Evolutionary conservation across 2,113 vertebrate species (phyloP).

Genomic region (Prunella himalayana): DNA sequence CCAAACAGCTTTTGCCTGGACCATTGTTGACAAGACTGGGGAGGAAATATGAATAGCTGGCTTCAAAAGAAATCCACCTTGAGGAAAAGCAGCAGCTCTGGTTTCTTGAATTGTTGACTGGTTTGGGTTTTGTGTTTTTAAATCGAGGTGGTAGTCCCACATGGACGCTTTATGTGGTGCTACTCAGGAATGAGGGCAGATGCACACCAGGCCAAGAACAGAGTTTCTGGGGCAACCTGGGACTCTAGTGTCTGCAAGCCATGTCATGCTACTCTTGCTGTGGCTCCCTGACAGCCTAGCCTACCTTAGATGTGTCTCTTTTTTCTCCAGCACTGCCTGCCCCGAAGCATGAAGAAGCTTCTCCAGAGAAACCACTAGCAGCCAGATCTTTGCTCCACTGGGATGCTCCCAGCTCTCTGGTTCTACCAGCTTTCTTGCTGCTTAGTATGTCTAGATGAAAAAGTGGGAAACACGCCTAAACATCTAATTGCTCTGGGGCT

Average conservation of each 20-base stretch:
- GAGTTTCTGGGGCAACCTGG: not conserved
- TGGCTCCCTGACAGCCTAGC: not conserved
- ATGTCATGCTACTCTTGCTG: not conserved
- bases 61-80: not conserved
- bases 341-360: not conserved
- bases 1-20: not conserved
- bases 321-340: not conserved
- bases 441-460: not conserved
- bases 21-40: not conserved
- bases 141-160: not conserved
- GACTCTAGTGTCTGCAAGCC: not conserved
- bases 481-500: not conserved
- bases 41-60: not conserved
- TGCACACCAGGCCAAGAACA: fast-evolving
- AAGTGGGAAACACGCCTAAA: not conserved
- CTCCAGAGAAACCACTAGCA: not conserved
- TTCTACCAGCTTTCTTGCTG: not conserved
- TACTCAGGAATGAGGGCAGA: not conserved
- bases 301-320: not conserved
- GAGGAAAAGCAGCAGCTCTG: not conserved
- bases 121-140: not conserved
- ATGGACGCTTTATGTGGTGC: not conserved
- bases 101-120: not conserved
- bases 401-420: not conserved
- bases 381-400: not conserved